A percentile compares a stretch with the other conserved stretches of the same genome.
Evolutionary conservation across 2,113 vertebrate species (phyloP).

Genomic region (Leucopternis melanops): DNA sequence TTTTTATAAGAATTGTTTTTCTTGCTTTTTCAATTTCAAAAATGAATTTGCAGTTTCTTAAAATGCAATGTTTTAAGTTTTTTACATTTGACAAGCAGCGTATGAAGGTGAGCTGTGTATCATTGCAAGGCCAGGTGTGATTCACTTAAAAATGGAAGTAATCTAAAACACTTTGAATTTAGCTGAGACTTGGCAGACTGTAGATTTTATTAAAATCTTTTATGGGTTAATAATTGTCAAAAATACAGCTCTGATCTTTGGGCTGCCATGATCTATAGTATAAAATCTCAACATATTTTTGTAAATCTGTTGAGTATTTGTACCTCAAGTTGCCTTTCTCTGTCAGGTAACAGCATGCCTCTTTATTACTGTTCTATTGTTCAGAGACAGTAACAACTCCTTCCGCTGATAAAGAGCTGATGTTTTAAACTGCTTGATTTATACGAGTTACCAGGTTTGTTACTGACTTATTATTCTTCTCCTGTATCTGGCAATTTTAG

Average conservation of each 20-base stretch:
- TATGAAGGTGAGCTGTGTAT: slow-evolving; percentile 50
- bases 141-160: slow-evolving; percentile 60
- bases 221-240: slow-evolving; percentile 44
- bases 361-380: not conserved
- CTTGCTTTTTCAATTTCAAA: not conserved
- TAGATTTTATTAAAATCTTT: slow-evolving; percentile 60
- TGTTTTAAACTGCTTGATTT: not conserved
- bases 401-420: not conserved
- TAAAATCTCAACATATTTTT: not conserved
- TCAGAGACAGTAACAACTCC: not conserved
- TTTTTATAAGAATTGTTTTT: not conserved
- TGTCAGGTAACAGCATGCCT: not conserved
- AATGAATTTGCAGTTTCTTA: not conserved
- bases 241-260: slow-evolving; percentile 16
- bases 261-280: slow-evolving; percentile 12
- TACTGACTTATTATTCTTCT: not conserved
- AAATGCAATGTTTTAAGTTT: slow-evolving; percentile 27
- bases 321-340: not conserved
- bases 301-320: not conserved
- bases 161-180: slow-evolving; percentile 21
- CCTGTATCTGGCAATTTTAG: not conserved
- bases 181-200: slow-evolving; percentile 42
- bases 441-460: not conserved
- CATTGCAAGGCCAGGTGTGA: slow-evolving; percentile 48
- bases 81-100: slow-evolving; percentile 13